phyloP scores from a whole-genome alignment of 1,140 invertebrate genomes.

The Heliothis virescens region DNA sequence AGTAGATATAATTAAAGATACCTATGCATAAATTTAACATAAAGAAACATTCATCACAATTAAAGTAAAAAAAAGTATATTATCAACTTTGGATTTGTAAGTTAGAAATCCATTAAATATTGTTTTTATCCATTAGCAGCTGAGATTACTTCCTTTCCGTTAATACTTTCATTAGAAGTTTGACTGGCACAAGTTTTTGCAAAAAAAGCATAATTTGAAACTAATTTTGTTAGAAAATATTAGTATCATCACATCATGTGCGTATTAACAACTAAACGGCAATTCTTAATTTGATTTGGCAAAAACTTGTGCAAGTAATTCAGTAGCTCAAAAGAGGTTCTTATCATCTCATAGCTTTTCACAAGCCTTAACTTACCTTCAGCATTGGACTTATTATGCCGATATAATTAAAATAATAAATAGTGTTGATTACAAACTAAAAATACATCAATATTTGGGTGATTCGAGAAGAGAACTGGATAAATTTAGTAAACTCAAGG shows the following conservation, averaged over 20 bases:
- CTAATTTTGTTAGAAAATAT: too few species aligned
- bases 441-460: slow-evolving; percentile 45
- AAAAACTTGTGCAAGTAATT: too few species aligned
- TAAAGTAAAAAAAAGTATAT: slow-evolving; percentile 24
- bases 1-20: slow-evolving; percentile 25
- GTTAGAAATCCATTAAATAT: not conserved
- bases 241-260: too few species aligned
- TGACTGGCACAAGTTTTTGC: too few species aligned
- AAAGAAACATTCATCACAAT: slow-evolving; percentile 40
- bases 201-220: too few species aligned
- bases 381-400: slow-evolving; percentile 19
- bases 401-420: slow-evolving; percentile 47
- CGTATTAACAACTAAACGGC: too few species aligned
- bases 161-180: not conserved
- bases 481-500: slow-evolving; percentile 68
- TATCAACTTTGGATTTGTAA: slow-evolving; percentile 16
- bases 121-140: not conserved
- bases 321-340: not conserved
- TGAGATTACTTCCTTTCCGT: slow-evolving; percentile 30
- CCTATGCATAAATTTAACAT: slow-evolving; percentile 33
- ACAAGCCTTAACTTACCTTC: slow-evolving; percentile 35
- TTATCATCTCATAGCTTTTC: not conserved
- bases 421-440: slow-evolving; percentile 46
- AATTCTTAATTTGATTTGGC: too few species aligned
- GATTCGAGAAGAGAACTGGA: slow-evolving; percentile 10